These are phyloP conservation scores for Sebastes vulpes DNA, from an alignment of 2,797 vertebrate genomes.

Conservation along the genomic window DNA sequence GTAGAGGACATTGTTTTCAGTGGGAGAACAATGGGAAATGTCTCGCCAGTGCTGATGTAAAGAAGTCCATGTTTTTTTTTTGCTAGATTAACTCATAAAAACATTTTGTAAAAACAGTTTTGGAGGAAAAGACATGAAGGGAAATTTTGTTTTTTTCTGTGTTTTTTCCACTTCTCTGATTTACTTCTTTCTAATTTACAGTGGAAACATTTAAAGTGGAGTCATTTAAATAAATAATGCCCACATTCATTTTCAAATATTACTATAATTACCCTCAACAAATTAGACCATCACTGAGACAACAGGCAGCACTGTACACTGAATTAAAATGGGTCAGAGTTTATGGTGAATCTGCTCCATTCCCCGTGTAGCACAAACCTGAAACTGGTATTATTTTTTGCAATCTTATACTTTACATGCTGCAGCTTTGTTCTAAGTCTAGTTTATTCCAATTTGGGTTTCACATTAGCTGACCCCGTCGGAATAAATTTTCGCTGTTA, in stretches of 20 bases:
- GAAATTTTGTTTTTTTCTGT: neutral
- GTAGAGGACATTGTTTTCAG: neutral
- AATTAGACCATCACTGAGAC: neutral
- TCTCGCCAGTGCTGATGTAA: neutral
- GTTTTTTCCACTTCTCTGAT: neutral
- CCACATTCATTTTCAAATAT: conserved; percentile 18
- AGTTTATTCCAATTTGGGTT: conserved; percentile 20
- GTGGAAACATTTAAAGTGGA: neutral
- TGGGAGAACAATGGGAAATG: neutral
- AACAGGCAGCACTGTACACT: neutral
- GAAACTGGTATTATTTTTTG: neutral
- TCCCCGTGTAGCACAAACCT: neutral
- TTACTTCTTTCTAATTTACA: neutral
- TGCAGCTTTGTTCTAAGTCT: neutral
- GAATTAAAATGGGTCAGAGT: conserved; percentile 9
- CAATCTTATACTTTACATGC: neutral
- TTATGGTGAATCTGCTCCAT: neutral
- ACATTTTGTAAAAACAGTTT: neutral
- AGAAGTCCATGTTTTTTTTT: neutral
- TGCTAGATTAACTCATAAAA: neutral
- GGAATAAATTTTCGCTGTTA: neutral
- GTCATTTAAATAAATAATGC: conserved; percentile 15
- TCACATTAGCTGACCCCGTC: conserved; percentile 14
- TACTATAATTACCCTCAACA: conserved; percentile 12
- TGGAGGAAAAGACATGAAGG: neutral